phyloP scores from a whole-genome alignment of 2,888 invertebrate genomes.

The Pheosia gnoma region DNA sequence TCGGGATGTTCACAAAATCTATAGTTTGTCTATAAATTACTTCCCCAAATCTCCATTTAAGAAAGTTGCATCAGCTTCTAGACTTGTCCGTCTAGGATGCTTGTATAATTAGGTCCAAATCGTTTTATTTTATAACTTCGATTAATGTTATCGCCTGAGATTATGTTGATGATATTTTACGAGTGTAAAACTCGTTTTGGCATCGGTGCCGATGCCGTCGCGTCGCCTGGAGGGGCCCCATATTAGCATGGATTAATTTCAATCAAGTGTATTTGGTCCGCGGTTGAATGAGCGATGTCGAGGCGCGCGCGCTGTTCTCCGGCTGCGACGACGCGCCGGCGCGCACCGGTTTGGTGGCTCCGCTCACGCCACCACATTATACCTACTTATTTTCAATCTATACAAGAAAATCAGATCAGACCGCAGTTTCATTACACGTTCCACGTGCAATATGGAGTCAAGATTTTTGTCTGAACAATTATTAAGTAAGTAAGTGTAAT shows the following conservation, averaged over 20 bases:
- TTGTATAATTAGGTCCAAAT: conserved; percentile 5
- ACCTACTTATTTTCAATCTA: conserved; percentile 7
- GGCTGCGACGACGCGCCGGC: conserved; percentile 27
- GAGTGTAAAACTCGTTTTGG: conserved; percentile 51
- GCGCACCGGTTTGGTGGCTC: conserved; percentile 24
- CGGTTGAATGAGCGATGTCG: conserved; percentile 43
- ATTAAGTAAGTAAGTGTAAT: too few relatives aligned
- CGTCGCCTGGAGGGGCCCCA: conserved; percentile 66
- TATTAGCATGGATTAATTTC: conserved; percentile 71
- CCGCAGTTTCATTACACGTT: not conserved
- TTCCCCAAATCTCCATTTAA: not conserved
- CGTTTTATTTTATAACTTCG: conserved; percentile 26
- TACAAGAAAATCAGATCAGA: not conserved
- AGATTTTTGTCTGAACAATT: not conserved
- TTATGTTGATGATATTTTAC: conserved; percentile 46
- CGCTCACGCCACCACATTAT: conserved; percentile 2
- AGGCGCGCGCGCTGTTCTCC: not conserved
- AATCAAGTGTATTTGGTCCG: conserved; percentile 61
- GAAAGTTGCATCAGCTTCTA: conserved; percentile 3
- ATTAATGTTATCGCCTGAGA: conserved; percentile 29
- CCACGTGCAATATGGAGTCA: not conserved
- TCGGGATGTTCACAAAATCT: too few relatives aligned
- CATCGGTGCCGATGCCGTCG: conserved; percentile 50
- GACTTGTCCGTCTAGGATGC: not conserved
- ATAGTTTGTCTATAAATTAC: not conserved